Evolutionary conservation across 1,140 invertebrate genomes (phyloP).

Genomic region (Drosophila parabipectinata): DNA sequence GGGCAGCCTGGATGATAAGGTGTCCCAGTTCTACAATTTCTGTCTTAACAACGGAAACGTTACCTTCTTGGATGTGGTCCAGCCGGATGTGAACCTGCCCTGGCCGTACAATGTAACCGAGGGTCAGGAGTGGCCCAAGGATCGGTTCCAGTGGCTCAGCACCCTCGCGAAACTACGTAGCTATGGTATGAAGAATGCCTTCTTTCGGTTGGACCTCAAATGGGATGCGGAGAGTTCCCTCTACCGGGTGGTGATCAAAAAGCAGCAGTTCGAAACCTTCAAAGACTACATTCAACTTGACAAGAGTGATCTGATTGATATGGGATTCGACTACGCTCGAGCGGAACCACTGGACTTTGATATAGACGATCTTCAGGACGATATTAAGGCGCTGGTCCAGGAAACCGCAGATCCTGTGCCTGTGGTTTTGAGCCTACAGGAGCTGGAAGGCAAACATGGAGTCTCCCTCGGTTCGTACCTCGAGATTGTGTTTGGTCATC

Average conservation of each 20-base stretch:
- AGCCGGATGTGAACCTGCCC: neutral
- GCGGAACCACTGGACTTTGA: neutral
- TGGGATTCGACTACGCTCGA: neutral
- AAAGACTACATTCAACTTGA: neutral
- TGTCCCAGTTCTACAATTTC: neutral
- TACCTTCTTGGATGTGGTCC: neutral
- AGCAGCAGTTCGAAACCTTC: neutral
- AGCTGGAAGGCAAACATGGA: neutral
- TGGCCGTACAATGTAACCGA: neutral
- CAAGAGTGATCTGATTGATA: neutral
- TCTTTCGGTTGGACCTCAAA: neutral
- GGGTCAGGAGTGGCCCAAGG: neutral
- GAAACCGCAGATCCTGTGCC: neutral
- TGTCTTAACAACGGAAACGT: neutral
- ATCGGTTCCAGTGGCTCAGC: neutral
- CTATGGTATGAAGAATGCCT: neutral
- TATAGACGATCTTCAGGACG: neutral
- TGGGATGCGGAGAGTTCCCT: neutral
- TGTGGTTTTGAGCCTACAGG: neutral
- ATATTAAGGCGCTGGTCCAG: neutral
- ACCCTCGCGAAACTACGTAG: neutral
- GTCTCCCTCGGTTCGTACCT: neutral
- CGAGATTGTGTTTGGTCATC: neutral
- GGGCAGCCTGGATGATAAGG: neutral
- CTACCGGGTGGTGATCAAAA: neutral